Conservation (phyloP, 2,888 invertebrate genomes). For the Epirrhoe alternata region DNA sequence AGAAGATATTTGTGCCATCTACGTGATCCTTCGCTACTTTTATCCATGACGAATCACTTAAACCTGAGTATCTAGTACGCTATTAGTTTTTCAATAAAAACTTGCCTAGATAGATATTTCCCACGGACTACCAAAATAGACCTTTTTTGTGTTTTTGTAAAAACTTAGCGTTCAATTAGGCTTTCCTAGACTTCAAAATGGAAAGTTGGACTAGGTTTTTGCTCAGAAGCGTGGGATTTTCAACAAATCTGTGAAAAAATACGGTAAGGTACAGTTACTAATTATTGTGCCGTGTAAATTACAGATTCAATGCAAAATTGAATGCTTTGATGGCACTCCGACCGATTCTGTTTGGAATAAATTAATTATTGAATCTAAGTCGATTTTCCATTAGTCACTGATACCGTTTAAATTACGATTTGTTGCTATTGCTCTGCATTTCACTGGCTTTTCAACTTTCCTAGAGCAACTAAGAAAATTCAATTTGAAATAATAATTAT, state of each 20-base stretch:
- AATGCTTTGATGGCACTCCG: conserved; percentile 74
- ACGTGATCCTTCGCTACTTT: neutral
- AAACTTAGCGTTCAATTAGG: conserved; percentile 9
- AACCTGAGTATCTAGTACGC: neutral
- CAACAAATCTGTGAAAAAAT: conserved; percentile 60
- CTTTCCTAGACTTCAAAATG: conserved; percentile 62
- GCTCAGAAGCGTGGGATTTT: conserved; percentile 75
- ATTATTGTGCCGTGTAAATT: conserved; percentile 83
- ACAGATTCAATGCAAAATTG: conserved; percentile 81
- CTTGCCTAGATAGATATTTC: conserved; percentile 28
- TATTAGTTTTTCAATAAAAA: conserved; percentile 11
- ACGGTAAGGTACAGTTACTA: conserved; percentile 79
- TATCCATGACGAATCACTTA: neutral
- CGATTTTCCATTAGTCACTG: conserved; percentile 72
- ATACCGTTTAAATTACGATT: conserved; percentile 77
- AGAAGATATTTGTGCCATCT: neutral
- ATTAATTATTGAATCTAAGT: conserved; percentile 80
- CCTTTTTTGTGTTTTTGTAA: conserved; percentile 14
- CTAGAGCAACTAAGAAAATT: neutral
- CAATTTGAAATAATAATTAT: no score
- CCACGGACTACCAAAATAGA: conserved; percentile 23
- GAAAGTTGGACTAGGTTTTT: conserved; percentile 69
- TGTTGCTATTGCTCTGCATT: conserved; percentile 55
- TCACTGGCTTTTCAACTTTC: conserved; percentile 50
- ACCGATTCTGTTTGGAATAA: conserved; percentile 80